Conservation (phyloP, 1,140 invertebrate species). For the Polyergus mexicanus region DNA sequence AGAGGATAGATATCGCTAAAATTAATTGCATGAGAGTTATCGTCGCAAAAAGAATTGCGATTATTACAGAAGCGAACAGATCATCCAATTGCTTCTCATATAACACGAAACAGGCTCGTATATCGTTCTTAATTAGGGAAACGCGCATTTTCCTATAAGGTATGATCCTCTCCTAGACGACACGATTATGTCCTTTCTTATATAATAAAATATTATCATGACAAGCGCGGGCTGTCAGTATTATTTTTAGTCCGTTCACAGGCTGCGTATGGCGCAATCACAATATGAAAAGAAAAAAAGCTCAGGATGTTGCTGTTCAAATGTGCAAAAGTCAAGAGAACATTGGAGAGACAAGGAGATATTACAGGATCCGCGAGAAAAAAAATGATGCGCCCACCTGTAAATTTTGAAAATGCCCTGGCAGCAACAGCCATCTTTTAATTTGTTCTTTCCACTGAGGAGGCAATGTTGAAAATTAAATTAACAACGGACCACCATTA, state of each 20-base stretch:
- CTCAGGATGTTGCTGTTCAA: background rate
- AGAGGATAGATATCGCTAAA: background rate
- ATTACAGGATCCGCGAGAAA: background rate
- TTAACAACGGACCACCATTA: slow-evolving; percentile 80
- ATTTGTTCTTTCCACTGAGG: slow-evolving; percentile 63
- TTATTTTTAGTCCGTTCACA: slow-evolving; percentile 67
- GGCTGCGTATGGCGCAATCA: background rate
- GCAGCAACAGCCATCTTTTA: slow-evolving; percentile 85
- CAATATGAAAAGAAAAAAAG: background rate
- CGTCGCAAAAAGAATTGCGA: background rate
- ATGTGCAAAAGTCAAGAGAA: background rate
- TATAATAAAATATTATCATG: slow-evolving; percentile 69
- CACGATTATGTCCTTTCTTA: slow-evolving; percentile 63
- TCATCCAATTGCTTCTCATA: slow-evolving; percentile 29
- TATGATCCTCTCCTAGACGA: background rate
- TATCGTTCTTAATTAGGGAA: slow-evolving; percentile 20
- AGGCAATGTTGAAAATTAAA: slow-evolving; percentile 70
- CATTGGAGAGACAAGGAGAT: background rate
- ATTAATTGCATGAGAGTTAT: background rate
- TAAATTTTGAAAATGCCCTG: slow-evolving; percentile 83
- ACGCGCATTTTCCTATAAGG: slow-evolving; percentile 3
- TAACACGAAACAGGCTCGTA: background rate
- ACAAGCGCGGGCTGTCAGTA: slow-evolving; percentile 47
- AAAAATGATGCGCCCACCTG: slow-evolving; percentile 76
- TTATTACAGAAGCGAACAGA: slow-evolving; percentile 19